Percentiles rank a stretch among this genome's conserved stretches.
Conservation (phyloP, 2,888 invertebrate genomes). For the Drosophila atripex region DNA sequence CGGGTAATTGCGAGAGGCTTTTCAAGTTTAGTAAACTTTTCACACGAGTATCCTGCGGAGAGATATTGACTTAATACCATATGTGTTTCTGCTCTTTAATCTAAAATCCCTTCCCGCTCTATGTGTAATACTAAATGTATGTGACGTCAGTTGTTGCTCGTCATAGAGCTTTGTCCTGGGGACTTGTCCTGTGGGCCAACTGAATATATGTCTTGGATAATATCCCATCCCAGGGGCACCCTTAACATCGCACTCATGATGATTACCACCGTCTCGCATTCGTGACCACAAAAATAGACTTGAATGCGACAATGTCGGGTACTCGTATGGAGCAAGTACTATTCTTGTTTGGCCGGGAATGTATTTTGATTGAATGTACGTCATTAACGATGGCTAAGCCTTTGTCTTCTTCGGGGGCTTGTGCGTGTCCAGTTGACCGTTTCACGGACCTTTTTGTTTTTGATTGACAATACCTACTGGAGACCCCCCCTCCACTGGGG, state of each 20-base stretch:
- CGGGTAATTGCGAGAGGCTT: not conserved
- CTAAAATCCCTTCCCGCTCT: constrained; percentile 23
- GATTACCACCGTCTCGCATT: constrained; percentile 9
- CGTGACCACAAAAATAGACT: constrained; percentile 48
- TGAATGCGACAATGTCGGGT: constrained; percentile 15
- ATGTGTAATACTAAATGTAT: not conserved
- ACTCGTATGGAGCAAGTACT: constrained; percentile 31
- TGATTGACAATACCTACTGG: constrained; percentile 12
- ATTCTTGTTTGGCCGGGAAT: constrained; percentile 41
- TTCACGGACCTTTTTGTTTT: constrained; percentile 6
- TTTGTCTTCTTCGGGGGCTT: constrained; percentile 7
- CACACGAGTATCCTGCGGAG: constrained; percentile 39
- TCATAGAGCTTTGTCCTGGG: not conserved
- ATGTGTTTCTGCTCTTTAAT: constrained; percentile 38
- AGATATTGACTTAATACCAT: constrained; percentile 27
- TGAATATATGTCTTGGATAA: constrained; percentile 17
- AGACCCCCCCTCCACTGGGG: not conserved
- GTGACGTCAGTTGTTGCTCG: constrained; percentile 26
- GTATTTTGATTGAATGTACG: constrained; percentile 51
- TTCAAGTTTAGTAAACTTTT: constrained; percentile 13
- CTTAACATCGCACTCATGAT: constrained; percentile 1
- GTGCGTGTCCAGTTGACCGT: constrained; percentile 13
- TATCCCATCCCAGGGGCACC: constrained; percentile 9
- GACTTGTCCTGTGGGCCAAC: constrained; percentile 14
- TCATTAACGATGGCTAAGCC: constrained; percentile 35